Conservation (phyloP, 2,113 vertebrate species). For the Otocyon megalotis region DNA sequence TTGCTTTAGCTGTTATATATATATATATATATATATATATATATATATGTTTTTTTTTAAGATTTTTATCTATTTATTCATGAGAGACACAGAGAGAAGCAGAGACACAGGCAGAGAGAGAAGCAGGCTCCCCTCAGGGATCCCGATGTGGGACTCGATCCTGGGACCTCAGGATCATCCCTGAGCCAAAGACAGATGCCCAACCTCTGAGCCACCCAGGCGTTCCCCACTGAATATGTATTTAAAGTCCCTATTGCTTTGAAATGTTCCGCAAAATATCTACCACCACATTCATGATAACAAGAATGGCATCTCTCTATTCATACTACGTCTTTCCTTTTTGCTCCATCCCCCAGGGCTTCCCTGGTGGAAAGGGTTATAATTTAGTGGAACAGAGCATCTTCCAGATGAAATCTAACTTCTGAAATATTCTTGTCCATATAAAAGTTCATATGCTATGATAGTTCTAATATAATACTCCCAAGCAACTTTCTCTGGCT, state of each 20-base stretch:
- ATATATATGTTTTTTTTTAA: too few relatives aligned
- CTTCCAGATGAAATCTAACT: conserved; percentile 43
- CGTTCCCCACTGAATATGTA: neutral
- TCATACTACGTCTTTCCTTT: neutral
- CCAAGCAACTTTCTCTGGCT: neutral
- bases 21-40: too few relatives aligned
- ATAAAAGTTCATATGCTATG: neutral
- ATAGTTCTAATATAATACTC: neutral
- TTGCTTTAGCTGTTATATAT: neutral
- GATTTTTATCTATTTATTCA: too few relatives aligned
- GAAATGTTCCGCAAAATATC: neutral
- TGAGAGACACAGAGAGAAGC: too few relatives aligned
- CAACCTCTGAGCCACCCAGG: too few relatives aligned
- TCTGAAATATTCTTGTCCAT: neutral
- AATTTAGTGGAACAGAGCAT: neutral
- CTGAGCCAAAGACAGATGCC: too few relatives aligned
- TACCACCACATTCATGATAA: neutral
- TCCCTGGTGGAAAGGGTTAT: neutral
- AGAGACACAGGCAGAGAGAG: too few relatives aligned
- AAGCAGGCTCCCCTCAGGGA: too few relatives aligned
- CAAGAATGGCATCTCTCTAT: neutral
- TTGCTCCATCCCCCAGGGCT: neutral
- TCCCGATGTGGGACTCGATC: too few relatives aligned
- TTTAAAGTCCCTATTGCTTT: neutral
- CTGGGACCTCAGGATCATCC: too few relatives aligned